Percentiles rank a stretch among this genome's conserved stretches.
phyloP scores from a whole-genome alignment of 1,140 invertebrate species.

The Aphidius ervi region DNA sequence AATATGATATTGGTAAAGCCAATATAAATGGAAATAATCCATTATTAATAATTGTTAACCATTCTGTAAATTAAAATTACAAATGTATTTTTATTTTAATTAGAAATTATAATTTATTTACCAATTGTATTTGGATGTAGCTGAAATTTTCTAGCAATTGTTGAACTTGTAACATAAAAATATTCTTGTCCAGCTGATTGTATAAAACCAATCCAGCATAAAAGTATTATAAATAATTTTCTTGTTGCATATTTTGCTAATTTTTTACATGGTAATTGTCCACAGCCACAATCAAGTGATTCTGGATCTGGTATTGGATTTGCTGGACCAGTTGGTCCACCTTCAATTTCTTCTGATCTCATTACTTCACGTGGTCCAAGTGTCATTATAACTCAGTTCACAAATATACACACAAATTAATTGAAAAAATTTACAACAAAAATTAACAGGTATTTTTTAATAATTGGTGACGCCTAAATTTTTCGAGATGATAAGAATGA shows the following conservation, averaged over 20 bases:
- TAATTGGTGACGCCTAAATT: no score
- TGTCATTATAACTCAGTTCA: constrained; percentile 32
- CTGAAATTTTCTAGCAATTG: constrained; percentile 52
- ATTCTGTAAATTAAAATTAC: constrained; percentile 12
- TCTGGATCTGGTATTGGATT: constrained; percentile 45
- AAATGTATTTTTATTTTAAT: neutral
- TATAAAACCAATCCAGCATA: constrained; percentile 53
- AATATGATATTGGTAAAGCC: constrained; percentile 56
- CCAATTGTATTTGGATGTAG: constrained; percentile 53
- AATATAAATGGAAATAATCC: constrained; percentile 45
- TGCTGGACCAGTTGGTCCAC: constrained; percentile 47
- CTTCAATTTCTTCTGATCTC: constrained; percentile 41
- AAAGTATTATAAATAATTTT: constrained; percentile 51
- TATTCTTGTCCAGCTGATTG: constrained; percentile 57
- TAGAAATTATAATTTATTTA: constrained; percentile 26
- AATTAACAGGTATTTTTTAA: neutral
- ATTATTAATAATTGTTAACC: constrained; percentile 11
- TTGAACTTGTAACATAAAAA: constrained; percentile 55
- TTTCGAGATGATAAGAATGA: no score
- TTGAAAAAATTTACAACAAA: neutral
- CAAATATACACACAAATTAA: neutral
- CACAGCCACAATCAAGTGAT: constrained; percentile 62
- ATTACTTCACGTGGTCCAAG: constrained; percentile 37
- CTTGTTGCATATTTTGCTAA: constrained; percentile 59
- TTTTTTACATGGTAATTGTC: constrained; percentile 53